Conservation (phyloP, 2,888 invertebrate species). For the Drosophila siamana region DNA sequence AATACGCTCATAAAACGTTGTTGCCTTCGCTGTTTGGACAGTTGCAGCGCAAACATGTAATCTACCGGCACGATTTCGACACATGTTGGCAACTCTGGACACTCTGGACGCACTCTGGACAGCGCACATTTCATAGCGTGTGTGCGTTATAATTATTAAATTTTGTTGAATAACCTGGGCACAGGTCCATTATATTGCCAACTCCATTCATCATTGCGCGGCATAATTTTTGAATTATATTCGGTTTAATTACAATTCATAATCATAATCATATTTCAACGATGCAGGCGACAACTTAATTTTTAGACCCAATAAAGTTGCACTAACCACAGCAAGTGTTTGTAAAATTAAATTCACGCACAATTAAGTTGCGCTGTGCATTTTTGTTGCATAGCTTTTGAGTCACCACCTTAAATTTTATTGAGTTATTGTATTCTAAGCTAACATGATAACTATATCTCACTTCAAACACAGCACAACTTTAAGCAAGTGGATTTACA, state of each 20-base stretch:
- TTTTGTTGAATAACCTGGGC: slow-evolving; percentile 22
- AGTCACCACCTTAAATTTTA: too few relatives aligned
- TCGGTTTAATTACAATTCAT: neutral
- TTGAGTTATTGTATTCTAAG: too few relatives aligned
- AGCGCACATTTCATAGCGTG: slow-evolving; percentile 12
- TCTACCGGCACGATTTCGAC: slow-evolving; percentile 53
- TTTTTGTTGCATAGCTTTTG: too few relatives aligned
- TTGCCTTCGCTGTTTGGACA: slow-evolving; percentile 13
- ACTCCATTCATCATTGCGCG: slow-evolving; percentile 1
- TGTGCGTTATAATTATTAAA: slow-evolving; percentile 28
- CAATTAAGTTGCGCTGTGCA: too few relatives aligned
- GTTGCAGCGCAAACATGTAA: slow-evolving; percentile 38
- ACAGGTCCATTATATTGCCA: slow-evolving; percentile 22
- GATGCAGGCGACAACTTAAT: neutral
- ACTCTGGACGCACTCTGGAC: neutral
- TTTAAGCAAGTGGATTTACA: too few relatives aligned
- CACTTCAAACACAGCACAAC: too few relatives aligned
- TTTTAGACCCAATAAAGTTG: neutral
- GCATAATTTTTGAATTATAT: slow-evolving; percentile 12
- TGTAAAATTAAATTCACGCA: neutral
- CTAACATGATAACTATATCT: too few relatives aligned
- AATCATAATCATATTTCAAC: neutral
- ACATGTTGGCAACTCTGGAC: slow-evolving; percentile 39
- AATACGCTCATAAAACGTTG: slow-evolving; percentile 65
- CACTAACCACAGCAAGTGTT: too few relatives aligned